phyloP scores from a whole-genome alignment of 2,888 invertebrate genomes.

The Microplitis deprimator region DNA sequence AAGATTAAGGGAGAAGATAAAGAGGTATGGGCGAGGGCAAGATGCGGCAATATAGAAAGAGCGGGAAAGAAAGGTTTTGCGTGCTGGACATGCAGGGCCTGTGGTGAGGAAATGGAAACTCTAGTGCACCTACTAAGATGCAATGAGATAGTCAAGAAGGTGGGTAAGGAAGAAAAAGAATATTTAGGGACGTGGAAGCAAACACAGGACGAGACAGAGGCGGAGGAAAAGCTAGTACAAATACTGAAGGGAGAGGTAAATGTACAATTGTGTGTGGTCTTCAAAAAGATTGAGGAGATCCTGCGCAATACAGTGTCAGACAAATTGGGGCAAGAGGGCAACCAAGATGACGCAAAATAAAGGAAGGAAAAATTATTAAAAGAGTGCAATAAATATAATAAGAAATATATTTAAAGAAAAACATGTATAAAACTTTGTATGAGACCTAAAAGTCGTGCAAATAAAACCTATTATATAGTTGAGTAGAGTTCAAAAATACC shows the following conservation, averaged over 20 bases:
- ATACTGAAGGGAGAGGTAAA: background rate
- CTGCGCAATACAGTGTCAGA: background rate
- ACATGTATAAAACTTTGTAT: no score
- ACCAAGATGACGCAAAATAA: background rate
- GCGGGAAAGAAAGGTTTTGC: slow-evolving; percentile 28
- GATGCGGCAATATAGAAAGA: slow-evolving; percentile 32
- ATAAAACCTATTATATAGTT: no score
- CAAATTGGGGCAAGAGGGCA: background rate
- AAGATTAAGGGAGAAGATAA: slow-evolving; percentile 8
- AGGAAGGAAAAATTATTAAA: no score
- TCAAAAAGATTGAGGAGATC: background rate
- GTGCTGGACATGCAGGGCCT: slow-evolving; percentile 24
- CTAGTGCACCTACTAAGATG: slow-evolving; percentile 16
- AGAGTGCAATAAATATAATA: no score
- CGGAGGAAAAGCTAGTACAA: background rate
- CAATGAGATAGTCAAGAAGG: background rate
- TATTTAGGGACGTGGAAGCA: background rate
- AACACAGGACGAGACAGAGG: background rate
- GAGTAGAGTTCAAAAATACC: no score
- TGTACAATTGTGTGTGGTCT: background rate
- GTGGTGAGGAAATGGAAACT: slow-evolving; percentile 19
- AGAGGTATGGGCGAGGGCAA: slow-evolving; percentile 27
- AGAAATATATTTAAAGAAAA: no score
- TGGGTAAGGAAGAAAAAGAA: background rate
- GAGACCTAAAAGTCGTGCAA: no score